Base-by-base conservation (phyloP, 2,888 invertebrate species). In the Tineola bisselliella region DNA sequence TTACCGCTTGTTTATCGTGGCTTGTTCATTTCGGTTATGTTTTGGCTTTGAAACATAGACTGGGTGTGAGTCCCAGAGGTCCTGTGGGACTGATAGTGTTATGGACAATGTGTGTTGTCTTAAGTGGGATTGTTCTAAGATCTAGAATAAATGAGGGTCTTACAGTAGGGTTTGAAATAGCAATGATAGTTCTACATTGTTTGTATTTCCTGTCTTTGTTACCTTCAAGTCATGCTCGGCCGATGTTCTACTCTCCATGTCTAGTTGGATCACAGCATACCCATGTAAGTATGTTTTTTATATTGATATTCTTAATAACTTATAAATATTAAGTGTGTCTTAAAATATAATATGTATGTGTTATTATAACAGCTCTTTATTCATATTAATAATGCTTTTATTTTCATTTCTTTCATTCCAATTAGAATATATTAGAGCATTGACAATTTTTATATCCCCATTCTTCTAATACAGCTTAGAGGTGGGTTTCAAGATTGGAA, bases 1-100 rank as follows among this genome's bases (percentile, higher is more conserved):
- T 91, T 52, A 88, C 92, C 3, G 90, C 94, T 72, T 91, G 91
- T 65, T 77, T 95, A 57, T 88, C 93, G 57, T 97, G 97, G 97
- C 81, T 93, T 61, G 88, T 94, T 15, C 96, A 97, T 79, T 90
- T 93, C 67, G 90, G 92, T 64, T 94, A 92, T 79, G 88, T 90
- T 67, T 80, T 94, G 66, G 90, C 92, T 3, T 77, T 94, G 61
- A 91, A 91, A 66, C 89, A 87, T 67, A 87, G 90, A 66, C 79
- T 92, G 44, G 88, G 89, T 0, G 73, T 89, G 63, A 92, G 92
- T 80, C 89, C 93, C 63, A 87, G 95, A 48, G 97, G 97, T 0
- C 93, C 95, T 0, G 80, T 90, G 10, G 70, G 88, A 8, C 87
- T 93, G 62, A 82, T 93, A 63, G 82, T 93, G 1, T 70, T 92